Evolutionary conservation across 2,888 invertebrate species (phyloP).

Genomic region (Tetranychus piercei): DNA sequence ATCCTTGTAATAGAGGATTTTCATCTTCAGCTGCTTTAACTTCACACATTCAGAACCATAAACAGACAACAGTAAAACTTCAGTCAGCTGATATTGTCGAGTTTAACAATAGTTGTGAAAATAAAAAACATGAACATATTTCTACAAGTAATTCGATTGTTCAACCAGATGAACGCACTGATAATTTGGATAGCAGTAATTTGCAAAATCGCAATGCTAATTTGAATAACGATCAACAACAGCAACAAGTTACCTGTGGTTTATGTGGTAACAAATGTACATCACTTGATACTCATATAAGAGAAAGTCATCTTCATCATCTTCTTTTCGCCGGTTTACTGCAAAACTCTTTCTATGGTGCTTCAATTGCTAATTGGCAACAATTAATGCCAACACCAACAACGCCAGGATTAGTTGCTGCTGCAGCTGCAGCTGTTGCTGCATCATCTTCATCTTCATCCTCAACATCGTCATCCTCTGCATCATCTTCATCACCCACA

Average conservation of each 20-base stretch:
- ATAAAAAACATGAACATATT: neutral
- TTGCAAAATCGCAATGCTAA: no score
- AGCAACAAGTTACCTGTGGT: slow-evolving; percentile 15
- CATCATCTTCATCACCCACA: no score
- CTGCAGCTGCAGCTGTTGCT: no score
- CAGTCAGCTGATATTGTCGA: no score
- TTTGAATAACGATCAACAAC: neutral
- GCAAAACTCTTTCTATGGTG: slow-evolving; percentile 14
- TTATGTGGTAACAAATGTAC: slow-evolving; percentile 17
- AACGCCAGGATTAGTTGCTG: neutral
- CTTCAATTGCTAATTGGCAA: slow-evolving; percentile 14
- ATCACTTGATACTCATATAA: slow-evolving; percentile 17
- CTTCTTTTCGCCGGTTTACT: slow-evolving; percentile 16
- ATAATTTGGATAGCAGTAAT: no score
- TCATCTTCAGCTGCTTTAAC: slow-evolving; percentile 71
- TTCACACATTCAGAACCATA: slow-evolving; percentile 56
- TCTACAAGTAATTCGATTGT: no score
- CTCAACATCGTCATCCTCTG: no score
- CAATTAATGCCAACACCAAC: slow-evolving; percentile 18
- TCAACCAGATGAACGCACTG: no score
- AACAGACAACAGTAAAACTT: slow-evolving; percentile 2
- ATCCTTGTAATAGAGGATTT: slow-evolving; percentile 72
- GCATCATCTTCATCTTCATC: no score
- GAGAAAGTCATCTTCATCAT: slow-evolving; percentile 17
- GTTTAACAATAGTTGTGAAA: neutral